phyloP scores from a whole-genome alignment of 1,140 invertebrate species.

The Zaprionus ornatus region DNA sequence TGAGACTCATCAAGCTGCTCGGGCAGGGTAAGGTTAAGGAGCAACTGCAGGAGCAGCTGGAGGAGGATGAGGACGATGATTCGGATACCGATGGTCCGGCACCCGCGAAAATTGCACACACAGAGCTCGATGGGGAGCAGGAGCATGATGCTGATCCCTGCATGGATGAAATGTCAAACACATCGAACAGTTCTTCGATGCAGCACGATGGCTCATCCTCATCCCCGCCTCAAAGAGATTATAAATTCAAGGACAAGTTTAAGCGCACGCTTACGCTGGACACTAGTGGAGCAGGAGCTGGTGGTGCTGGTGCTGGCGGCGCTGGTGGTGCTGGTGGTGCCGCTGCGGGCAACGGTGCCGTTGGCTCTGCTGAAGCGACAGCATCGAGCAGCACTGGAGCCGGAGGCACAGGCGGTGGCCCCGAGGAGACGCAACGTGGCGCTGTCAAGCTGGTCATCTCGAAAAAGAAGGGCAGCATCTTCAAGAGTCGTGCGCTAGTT shows the following conservation, averaged over 20 bases:
- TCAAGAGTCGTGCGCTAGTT: constrained; percentile 91
- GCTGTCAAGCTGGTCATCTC: constrained; percentile 87
- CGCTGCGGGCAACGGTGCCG: constrained; percentile 66
- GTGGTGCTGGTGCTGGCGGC: constrained; percentile 26
- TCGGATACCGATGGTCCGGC: constrained; percentile 31
- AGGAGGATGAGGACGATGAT: constrained; percentile 42
- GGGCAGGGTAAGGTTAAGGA: not conserved
- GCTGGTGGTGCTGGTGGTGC: constrained; percentile 81
- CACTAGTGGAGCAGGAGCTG: constrained; percentile 43
- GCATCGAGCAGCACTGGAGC: constrained; percentile 65
- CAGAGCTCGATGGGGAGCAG: constrained; percentile 46
- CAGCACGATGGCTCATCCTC: constrained; percentile 71
- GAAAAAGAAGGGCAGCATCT: constrained; percentile 94
- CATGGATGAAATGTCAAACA: constrained; percentile 61
- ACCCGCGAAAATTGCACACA: constrained; percentile 67
- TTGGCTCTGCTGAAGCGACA: constrained; percentile 65
- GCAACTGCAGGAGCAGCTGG: not conserved
- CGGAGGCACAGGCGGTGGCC: constrained; percentile 75
- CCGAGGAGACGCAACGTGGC: constrained; percentile 64
- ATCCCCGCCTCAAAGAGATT: constrained; percentile 76
- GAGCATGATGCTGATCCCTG: constrained; percentile 58
- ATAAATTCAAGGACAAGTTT: constrained; percentile 82
- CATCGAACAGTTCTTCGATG: constrained; percentile 62
- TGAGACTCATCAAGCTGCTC: constrained; percentile 9
- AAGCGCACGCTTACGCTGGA: constrained; percentile 77